A percentile compares a stretch with the other conserved stretches of the same genome.
These are phyloP conservation scores for Myripristis jacobus DNA, from an alignment of 2,797 vertebrate species.

Conservation along the genomic window DNA sequence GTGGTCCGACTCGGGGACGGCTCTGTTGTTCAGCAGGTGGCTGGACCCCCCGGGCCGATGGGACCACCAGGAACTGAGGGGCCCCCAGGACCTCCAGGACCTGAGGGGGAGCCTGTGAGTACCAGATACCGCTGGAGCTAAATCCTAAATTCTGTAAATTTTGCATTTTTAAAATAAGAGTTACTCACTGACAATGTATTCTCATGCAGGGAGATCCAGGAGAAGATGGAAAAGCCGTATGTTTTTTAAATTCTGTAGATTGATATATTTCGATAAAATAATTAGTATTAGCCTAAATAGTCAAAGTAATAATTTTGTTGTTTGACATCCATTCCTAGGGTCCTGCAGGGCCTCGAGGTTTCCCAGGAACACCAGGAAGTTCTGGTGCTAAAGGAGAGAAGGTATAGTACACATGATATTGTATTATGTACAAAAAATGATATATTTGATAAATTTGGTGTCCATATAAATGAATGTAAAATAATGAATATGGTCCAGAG, in stretches of 20 bases:
- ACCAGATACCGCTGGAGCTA: neutral
- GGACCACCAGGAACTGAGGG: slow-evolving; percentile 82
- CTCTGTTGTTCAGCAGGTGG: slow-evolving; percentile 71
- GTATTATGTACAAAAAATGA: neutral
- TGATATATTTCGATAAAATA: neutral
- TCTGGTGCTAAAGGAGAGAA: slow-evolving; percentile 88
- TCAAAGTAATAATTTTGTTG: neutral
- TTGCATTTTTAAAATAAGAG: neutral
- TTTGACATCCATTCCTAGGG: slow-evolving; percentile 78
- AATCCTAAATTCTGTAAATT: neutral
- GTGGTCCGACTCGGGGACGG: slow-evolving; percentile 61
- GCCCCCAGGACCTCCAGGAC: slow-evolving; percentile 78
- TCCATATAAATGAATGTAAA: no score
- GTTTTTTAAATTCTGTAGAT: slow-evolving; percentile 51
- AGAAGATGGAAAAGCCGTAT: slow-evolving; percentile 89
- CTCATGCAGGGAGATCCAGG: slow-evolving; percentile 89
- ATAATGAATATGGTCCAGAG: no score
- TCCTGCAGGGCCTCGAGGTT: slow-evolving; percentile 83
- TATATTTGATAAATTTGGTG: no score
- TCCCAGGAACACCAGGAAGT: slow-evolving; percentile 85
- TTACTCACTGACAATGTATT: neutral
- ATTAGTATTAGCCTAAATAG: no score
- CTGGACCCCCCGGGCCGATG: slow-evolving; percentile 74
- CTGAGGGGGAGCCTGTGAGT: slow-evolving; percentile 89
- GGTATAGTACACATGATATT: slow-evolving; percentile 74